These are phyloP conservation scores for Caenorhabditis sp. DNA, from an alignment of 2,888 invertebrate genomes.

Conservation along the genomic window DNA sequence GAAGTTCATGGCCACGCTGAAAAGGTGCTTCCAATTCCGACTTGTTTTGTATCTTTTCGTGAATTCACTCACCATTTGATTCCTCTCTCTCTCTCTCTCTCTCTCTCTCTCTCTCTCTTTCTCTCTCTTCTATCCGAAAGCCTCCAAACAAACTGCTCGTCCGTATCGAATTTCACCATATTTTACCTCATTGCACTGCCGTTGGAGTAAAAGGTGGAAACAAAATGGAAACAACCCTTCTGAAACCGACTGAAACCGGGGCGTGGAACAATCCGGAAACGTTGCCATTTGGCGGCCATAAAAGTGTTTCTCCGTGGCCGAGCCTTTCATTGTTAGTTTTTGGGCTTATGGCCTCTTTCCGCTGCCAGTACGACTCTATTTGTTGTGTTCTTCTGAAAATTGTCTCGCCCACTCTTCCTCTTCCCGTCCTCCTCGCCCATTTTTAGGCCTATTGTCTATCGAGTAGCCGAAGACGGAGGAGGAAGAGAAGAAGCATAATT, in stretches of 20 bases:
- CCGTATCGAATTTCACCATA: no score
- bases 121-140: not conserved
- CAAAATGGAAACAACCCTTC: no score
- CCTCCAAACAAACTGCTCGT: not conserved
- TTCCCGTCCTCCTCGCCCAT: not conserved
- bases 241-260: no score
- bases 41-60: not conserved
- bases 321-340: conserved; percentile 38
- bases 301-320: not conserved
- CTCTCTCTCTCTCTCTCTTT: conserved; percentile 5
- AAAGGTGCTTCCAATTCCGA: no score
- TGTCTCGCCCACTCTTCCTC: conserved; percentile 8
- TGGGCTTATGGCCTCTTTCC: conserved; percentile 45
- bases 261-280: not conserved
- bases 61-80: not conserved
- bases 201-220: no score
- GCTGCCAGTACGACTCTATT: conserved; percentile 45
- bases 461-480: no score
- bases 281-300: no score
- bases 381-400: conserved; percentile 47
- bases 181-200: no score
- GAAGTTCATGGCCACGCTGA: no score
- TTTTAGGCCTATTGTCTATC: conserved; percentile 1
- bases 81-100: not conserved
- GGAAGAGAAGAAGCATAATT: not conserved